Evolutionary conservation across 1,140 invertebrate genomes (phyloP).

Genomic region (Goniozus legneri): DNA sequence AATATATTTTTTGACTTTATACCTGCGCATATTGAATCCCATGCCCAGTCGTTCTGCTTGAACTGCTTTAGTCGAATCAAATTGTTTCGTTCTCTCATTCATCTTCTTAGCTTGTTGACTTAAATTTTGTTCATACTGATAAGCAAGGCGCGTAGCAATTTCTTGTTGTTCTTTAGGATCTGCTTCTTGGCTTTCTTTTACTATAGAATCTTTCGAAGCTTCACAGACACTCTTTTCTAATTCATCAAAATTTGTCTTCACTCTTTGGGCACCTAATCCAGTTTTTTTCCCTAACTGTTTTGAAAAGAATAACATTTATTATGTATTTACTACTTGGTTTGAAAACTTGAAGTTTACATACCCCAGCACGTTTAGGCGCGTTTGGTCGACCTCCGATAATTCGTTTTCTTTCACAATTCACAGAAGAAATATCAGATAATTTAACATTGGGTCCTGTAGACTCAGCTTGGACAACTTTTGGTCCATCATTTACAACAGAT

Average conservation of each 20-base stretch:
- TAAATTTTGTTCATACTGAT: conserved; percentile 71
- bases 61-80: conserved; percentile 84
- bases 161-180: conserved; percentile 60
- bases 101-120: conserved; percentile 73
- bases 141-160: conserved; percentile 79
- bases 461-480: conserved; percentile 16
- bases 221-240: conserved; percentile 84
- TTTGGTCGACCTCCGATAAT: conserved; percentile 69
- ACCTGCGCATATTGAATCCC: conserved; percentile 71
- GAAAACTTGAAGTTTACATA: conserved; percentile 42
- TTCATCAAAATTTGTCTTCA: conserved; percentile 93
- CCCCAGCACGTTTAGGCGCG: conserved; percentile 62
- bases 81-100: conserved; percentile 70
- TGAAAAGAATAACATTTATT: too few relatives aligned
- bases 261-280: conserved; percentile 91
- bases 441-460: conserved; percentile 39
- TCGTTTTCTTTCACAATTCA: conserved; percentile 60
- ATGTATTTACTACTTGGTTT: background rate
- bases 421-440: conserved; percentile 37
- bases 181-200: conserved; percentile 51
- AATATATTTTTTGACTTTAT: conserved; percentile 17
- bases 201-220: conserved; percentile 71
- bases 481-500: conserved; percentile 9
- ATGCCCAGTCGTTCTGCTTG: conserved; percentile 93
- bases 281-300: conserved; percentile 77